Base-by-base conservation (phyloP, 2,113 vertebrate genomes). In the Shinisaurus crocodilurus region DNA sequence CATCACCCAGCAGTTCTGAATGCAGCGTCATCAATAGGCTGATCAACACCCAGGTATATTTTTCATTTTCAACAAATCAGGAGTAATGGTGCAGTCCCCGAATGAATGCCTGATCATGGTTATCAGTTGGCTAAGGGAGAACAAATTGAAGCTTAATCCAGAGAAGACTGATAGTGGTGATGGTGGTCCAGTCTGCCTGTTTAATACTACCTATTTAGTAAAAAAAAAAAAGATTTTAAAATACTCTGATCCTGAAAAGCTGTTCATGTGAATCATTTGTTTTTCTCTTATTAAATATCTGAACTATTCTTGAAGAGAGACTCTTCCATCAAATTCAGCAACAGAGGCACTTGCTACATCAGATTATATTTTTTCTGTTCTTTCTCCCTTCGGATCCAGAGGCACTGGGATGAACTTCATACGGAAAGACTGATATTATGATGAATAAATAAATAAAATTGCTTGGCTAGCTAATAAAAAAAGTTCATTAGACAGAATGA, bases 281-380 rank as follows among this genome's bases (percentile, higher is more conserved):
- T 80, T 70, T 29, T 37, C 37, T 80, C 34, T 88, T 48, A 67
- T 43, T 37, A 93, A 87, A 10, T 32, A 90, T 74, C 90, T 87
- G 48, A 91, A 76, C 1, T 82, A 9, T 6, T 93, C 8, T 85
- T 86, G 27, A 87, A 91, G n/a, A 84, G 92, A 86, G 67, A 91
- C 72, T 1, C 0, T 74, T 65, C 90, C 40, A 74, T 60, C 75
- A 95, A 74, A 90, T 95, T 94, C 91, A 77, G 34, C 54, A 81
- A 77, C 88, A 97, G 84, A 95, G 65, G 92, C 5, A 94, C 54
- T 18, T 91, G 54, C 89, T 65, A 94, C 82, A 91, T 88, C 23
- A 91, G 54, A 85, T 84, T 93, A 89, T 82, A 54, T 5, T 34
- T 89, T 90, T 27, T 12, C 18, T 18, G 83, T 91, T 69, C 77